Evolutionary conservation across 2,888 invertebrate genomes (phyloP).

Genomic region (Eupithecia tripunctaria): DNA sequence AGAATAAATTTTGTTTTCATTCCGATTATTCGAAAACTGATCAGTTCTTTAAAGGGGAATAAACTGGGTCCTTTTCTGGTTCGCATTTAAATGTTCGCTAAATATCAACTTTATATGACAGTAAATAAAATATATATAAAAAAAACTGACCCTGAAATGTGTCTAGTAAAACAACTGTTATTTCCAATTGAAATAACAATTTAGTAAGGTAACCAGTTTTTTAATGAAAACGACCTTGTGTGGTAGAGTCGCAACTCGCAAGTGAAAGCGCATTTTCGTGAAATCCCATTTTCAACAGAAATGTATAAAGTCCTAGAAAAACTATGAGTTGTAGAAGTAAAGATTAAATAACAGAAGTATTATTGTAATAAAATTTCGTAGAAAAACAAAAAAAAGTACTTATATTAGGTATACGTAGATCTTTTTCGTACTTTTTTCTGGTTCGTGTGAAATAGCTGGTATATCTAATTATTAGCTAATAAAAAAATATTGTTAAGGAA

Average conservation of each 20-base stretch:
- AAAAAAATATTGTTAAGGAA: background rate
- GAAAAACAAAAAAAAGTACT: too few relatives aligned
- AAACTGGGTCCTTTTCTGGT: background rate
- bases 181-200: background rate
- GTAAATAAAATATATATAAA: background rate
- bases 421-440: background rate
- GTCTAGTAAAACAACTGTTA: background rate
- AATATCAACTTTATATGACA: background rate
- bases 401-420: too few relatives aligned
- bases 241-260: background rate
- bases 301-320: too few relatives aligned
- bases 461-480: background rate
- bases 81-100: background rate
- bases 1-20: too few relatives aligned
- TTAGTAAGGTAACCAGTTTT: background rate
- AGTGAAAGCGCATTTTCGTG: background rate
- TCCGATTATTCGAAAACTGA: too few relatives aligned
- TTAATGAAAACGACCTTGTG: background rate
- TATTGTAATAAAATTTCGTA: background rate
- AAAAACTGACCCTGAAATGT: background rate
- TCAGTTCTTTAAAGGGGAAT: background rate
- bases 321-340: background rate
- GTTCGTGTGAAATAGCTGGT: background rate
- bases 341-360: background rate
- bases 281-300: too few relatives aligned